Conservation (phyloP, 2,113 vertebrate species). For the Pyrgilauda ruficollis region DNA sequence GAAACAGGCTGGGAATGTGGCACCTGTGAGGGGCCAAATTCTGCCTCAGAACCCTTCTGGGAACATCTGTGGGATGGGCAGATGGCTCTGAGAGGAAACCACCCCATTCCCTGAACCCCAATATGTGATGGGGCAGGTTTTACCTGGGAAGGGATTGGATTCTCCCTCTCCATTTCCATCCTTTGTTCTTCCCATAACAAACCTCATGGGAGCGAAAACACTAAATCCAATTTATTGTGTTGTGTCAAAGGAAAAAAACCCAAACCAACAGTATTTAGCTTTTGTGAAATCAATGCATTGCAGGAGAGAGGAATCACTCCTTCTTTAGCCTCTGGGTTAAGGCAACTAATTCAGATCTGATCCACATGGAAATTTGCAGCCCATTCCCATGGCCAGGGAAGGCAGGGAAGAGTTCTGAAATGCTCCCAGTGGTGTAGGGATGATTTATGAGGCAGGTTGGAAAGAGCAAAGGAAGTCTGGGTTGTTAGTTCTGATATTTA, state of each 20-base stretch:
- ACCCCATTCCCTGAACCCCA: background rate
- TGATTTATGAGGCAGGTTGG: constrained; percentile 2
- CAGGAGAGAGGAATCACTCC: background rate
- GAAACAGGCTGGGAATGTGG: rapidly evolving
- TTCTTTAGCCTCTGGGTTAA: background rate
- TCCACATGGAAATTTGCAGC: background rate
- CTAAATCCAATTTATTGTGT: background rate
- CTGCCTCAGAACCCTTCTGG: background rate
- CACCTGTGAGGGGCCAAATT: background rate
- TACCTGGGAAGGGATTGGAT: background rate
- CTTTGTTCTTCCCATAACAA: background rate
- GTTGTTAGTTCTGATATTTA: constrained; percentile 41
- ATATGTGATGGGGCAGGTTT: rapidly evolving
- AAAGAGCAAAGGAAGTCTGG: constrained; percentile 21
- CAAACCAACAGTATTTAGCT: background rate
- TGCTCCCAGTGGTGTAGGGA: background rate
- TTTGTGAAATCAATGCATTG: background rate
- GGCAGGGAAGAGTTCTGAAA: background rate
- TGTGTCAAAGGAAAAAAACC: background rate
- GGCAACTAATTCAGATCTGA: background rate
- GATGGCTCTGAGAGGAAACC: rapidly evolving
- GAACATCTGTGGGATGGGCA: background rate
- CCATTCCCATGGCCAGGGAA: background rate
- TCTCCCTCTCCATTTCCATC: background rate
- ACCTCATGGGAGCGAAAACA: background rate